Conservation (phyloP, 2,888 invertebrate species). For the Hirtodrosophila duncani region DNA sequence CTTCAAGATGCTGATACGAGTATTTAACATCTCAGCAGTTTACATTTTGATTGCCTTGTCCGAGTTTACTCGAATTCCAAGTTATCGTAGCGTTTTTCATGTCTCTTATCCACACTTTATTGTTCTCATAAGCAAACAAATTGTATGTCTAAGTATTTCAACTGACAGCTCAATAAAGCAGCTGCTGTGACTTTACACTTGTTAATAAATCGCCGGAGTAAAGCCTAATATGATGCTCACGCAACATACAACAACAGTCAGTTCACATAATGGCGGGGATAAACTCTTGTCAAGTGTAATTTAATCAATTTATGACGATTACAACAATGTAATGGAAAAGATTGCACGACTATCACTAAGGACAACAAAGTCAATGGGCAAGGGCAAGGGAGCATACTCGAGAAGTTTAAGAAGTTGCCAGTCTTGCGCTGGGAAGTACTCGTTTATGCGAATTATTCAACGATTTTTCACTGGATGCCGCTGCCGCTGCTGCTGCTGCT, state of each 20-base stretch:
- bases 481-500: neutral
- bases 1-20: slow-evolving; percentile 2
- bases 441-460: slow-evolving; percentile 59
- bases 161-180: slow-evolving; percentile 11
- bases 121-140: too few species aligned
- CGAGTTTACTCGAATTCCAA: too few species aligned
- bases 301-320: slow-evolving; percentile 61
- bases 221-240: slow-evolving; percentile 7
- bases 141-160: too few species aligned
- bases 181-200: slow-evolving; percentile 14
- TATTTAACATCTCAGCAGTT: neutral
- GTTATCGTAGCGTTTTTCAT: too few species aligned
- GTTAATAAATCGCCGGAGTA: slow-evolving; percentile 15
- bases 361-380: slow-evolving; percentile 34
- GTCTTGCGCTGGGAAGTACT: slow-evolving; percentile 39
- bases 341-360: slow-evolving; percentile 27
- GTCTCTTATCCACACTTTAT: too few species aligned
- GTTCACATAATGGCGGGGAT: neutral
- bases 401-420: neutral
- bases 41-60: too few species aligned
- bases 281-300: slow-evolving; percentile 46
- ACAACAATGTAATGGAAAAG: slow-evolving; percentile 37
- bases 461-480: too few species aligned
- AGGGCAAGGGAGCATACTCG: slow-evolving; percentile 15
- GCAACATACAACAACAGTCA: neutral